Evolutionary conservation across 2,888 invertebrate species (phyloP).

Genomic region (Drosophila colorata): DNA sequence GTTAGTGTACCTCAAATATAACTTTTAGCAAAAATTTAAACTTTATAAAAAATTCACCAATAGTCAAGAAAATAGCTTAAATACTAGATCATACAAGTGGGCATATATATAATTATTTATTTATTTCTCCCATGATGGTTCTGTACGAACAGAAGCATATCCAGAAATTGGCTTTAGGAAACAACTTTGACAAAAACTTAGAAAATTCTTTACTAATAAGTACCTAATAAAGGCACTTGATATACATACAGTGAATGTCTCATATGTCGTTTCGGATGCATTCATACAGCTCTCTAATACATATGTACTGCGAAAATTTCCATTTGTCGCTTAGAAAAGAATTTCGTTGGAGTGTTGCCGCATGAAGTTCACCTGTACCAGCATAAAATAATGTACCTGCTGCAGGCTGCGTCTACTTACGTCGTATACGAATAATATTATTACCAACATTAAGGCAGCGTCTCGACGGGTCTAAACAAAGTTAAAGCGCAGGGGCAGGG

Average conservation of each 20-base stretch:
- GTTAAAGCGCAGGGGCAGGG: conserved; percentile 16
- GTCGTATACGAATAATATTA: conserved; percentile 69
- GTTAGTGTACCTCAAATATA: too few species aligned
- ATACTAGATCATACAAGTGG: too few species aligned
- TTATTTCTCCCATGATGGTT: too few species aligned
- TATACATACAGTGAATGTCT: too few species aligned
- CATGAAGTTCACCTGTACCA: conserved; percentile 83
- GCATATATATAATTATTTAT: too few species aligned
- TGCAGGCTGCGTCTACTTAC: conserved; percentile 60
- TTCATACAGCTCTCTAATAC: too few species aligned
- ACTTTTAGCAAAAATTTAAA: too few species aligned
- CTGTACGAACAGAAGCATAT: too few species aligned
- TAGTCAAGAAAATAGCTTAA: too few species aligned
- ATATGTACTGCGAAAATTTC: conserved; percentile 18
- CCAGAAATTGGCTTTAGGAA: too few species aligned
- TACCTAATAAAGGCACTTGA: not conserved
- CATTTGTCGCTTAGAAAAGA: conserved; percentile 20
- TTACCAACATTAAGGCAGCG: conserved; percentile 76
- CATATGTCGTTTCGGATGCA: too few species aligned
- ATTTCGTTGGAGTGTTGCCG: conserved; percentile 14
- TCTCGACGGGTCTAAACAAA: conserved; percentile 44
- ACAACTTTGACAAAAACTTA: conserved; percentile 1
- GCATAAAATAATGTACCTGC: conserved; percentile 84
- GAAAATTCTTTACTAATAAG: not conserved
- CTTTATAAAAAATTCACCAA: too few species aligned